These are phyloP conservation scores for Atethmia centrago DNA, from an alignment of 2,888 invertebrate genomes.

Conservation along the genomic window DNA sequence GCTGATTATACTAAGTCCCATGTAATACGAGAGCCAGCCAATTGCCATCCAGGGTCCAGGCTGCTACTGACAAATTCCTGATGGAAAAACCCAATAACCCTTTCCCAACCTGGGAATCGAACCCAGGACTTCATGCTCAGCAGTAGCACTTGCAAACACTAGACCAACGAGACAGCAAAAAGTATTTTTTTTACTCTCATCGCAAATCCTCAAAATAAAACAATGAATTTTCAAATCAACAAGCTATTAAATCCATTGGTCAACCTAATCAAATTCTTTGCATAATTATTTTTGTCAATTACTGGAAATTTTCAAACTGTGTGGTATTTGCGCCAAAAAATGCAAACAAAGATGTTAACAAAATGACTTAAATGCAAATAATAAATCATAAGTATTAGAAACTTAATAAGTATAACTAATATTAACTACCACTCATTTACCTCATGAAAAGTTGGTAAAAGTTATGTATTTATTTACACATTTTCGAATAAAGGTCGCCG, in stretches of 20 bases:
- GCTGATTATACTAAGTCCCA: too few relatives aligned
- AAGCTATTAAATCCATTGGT: neutral
- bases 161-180: too few relatives aligned
- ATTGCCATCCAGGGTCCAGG: too few relatives aligned
- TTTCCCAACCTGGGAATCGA: too few relatives aligned
- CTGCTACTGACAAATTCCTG: too few relatives aligned
- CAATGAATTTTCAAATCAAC: neutral
- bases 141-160: too few relatives aligned
- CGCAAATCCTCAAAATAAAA: neutral
- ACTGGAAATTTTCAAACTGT: neutral
- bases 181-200: neutral
- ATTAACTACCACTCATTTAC: neutral
- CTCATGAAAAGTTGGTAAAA: neutral
- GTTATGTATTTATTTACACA: constrained; percentile 21
- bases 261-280: neutral
- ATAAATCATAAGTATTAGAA: neutral
- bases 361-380: neutral
- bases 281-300: neutral
- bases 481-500: constrained; percentile 5
- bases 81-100: too few relatives aligned
- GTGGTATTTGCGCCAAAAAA: neutral
- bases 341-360: neutral
- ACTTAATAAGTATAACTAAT: neutral
- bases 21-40: too few relatives aligned
- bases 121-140: too few relatives aligned